phyloP scores from a whole-genome alignment of 2,113 vertebrate species.

The Manacus vitellinus region DNA sequence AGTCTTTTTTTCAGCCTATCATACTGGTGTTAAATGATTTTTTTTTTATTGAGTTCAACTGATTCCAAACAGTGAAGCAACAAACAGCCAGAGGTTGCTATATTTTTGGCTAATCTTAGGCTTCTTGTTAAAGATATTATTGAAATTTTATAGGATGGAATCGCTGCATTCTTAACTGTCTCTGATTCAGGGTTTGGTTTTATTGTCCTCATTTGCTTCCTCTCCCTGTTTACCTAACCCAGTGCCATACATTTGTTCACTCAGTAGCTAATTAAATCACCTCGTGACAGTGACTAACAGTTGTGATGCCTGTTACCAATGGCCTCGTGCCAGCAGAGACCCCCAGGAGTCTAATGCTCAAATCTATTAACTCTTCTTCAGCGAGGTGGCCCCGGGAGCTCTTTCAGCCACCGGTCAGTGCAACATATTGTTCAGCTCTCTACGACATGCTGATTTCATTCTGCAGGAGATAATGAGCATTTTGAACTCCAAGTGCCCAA shows the following conservation, averaged over 20 bases:
- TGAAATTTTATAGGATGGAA: background rate
- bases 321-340: background rate
- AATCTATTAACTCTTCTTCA: background rate
- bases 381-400: background rate
- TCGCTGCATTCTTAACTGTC: rapidly evolving
- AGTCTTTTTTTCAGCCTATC: background rate
- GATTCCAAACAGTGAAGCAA: background rate
- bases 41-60: background rate
- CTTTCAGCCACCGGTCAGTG: background rate
- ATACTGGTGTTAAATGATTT: background rate
- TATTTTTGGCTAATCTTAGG: background rate
- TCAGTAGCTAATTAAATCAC: background rate
- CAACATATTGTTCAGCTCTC: background rate
- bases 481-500: background rate
- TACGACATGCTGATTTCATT: background rate
- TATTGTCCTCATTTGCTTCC: background rate
- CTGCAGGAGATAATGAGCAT: background rate
- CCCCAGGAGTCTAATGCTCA: background rate
- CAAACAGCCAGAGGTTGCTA: background rate
- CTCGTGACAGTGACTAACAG: background rate
- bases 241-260: background rate
- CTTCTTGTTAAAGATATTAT: background rate
- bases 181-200: background rate
- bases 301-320: background rate
- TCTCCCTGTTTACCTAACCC: background rate